phyloP scores from a whole-genome alignment of 2,888 invertebrate species.

The Athetis lepigone region DNA sequence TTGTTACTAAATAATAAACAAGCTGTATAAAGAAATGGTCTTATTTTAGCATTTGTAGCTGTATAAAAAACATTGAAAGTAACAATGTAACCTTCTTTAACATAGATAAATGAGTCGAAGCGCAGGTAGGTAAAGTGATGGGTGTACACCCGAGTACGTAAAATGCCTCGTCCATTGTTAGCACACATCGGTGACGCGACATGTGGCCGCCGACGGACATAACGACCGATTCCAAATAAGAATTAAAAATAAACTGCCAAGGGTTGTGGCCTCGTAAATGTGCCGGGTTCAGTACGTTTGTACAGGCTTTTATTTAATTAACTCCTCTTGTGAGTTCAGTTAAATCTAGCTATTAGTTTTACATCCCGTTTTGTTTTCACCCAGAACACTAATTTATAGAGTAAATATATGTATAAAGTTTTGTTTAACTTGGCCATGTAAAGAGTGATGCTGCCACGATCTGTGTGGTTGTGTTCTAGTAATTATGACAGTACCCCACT shows the following conservation, averaged over 20 bases:
- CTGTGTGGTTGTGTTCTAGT: constrained; percentile 13
- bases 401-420: too few species aligned
- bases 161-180: constrained; percentile 75
- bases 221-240: constrained; percentile 79
- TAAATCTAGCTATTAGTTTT: constrained; percentile 53
- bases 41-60: constrained; percentile 12
- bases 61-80: constrained; percentile 24
- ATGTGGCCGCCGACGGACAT: constrained; percentile 81
- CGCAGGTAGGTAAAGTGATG: constrained; percentile 44
- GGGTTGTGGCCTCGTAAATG: constrained; percentile 61
- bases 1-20: constrained; percentile 7
- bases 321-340: constrained; percentile 57
- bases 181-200: constrained; percentile 73
- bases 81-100: constrained; percentile 32
- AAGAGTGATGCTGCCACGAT: constrained; percentile 7
- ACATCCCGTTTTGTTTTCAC: constrained; percentile 34
- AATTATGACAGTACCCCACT: constrained; percentile 15
- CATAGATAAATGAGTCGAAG: constrained; percentile 49
- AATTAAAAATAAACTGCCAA: constrained; percentile 72
- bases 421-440: constrained; percentile 14
- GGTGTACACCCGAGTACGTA: constrained; percentile 54
- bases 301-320: constrained; percentile 59
- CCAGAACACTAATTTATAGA: constrained; percentile 21
- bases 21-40: constrained; percentile 11
- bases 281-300: constrained; percentile 52